A percentile compares a stretch with the other conserved stretches of the same genome.
Evolutionary conservation across 2,797 vertebrate genomes (phyloP).

Genomic region (Coracias cyanogaster): DNA sequence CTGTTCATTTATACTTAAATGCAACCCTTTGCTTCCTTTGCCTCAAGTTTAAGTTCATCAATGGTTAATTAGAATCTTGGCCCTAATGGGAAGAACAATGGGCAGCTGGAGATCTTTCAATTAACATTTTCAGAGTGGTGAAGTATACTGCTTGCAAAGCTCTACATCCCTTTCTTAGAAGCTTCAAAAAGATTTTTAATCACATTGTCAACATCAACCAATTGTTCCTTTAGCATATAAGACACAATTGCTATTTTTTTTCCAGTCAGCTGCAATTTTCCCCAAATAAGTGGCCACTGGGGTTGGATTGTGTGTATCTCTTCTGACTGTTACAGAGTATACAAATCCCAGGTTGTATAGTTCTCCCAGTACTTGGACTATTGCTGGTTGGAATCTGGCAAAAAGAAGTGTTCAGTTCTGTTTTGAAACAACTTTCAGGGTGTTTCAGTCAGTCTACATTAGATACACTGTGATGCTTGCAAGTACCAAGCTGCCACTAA

Average conservation of each 20-base stretch:
- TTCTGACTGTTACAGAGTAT: background rate
- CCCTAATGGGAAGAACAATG: background rate
- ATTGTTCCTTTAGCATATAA: background rate
- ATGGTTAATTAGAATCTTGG: background rate
- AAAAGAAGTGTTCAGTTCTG: background rate
- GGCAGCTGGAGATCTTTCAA: background rate
- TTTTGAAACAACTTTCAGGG: background rate
- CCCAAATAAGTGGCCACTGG: fast-evolving
- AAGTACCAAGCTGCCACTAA: background rate
- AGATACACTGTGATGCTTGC: background rate
- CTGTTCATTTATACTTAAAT: background rate
- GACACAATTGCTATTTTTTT: background rate
- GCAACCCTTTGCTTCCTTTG: background rate
- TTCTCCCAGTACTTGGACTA: background rate
- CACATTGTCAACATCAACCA: background rate
- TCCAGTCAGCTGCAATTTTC: background rate
- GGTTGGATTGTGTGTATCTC: background rate
- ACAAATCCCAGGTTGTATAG: background rate
- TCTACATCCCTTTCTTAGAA: background rate
- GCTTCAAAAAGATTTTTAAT: background rate
- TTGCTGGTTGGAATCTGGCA: background rate
- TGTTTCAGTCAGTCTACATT: background rate
- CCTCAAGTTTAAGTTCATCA: background rate
- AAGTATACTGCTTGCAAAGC: background rate
- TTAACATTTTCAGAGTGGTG: background rate